phyloP scores from a whole-genome alignment of 2,888 invertebrate species.

The Agrotis segetum region DNA sequence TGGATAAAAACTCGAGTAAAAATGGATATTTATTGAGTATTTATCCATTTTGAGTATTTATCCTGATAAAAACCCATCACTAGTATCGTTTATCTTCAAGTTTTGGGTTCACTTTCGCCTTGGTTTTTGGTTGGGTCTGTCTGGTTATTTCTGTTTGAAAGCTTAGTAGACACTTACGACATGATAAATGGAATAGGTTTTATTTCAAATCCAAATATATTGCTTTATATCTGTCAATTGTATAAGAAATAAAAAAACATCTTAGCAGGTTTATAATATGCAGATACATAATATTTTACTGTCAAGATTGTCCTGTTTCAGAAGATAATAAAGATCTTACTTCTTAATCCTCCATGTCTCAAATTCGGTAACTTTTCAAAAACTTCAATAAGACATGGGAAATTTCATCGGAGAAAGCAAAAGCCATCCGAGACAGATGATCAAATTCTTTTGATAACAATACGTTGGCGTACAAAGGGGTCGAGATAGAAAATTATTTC shows the following conservation, averaged over 20 bases:
- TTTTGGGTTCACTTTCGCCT: conserved; percentile 27
- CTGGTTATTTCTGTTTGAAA: conserved; percentile 11
- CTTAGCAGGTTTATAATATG: not conserved
- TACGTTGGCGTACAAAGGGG: conserved; percentile 68
- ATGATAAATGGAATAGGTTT: conserved; percentile 5
- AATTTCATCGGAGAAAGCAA: conserved; percentile 61
- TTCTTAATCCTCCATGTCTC: conserved; percentile 28
- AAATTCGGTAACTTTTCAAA: conserved; percentile 44
- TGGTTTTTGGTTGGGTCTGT: conserved; percentile 16
- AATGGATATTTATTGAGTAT: too few species aligned
- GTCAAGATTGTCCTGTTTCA: conserved; percentile 6
- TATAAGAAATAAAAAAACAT: not conserved
- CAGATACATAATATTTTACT: too few species aligned
- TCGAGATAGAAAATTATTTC: conserved; percentile 68
- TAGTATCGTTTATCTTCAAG: conserved; percentile 42
- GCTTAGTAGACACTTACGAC: conserved; percentile 10
- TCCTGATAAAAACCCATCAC: too few species aligned
- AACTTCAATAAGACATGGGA: conserved; percentile 52
- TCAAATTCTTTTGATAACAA: conserved; percentile 76
- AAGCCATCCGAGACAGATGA: conserved; percentile 69
- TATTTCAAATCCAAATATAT: not conserved
- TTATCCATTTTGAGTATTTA: too few species aligned
- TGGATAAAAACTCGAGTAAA: too few species aligned
- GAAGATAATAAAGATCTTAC: conserved; percentile 24
- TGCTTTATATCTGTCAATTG: not conserved